phyloP scores from a whole-genome alignment of 1,140 invertebrate genomes.

The Sycobia sp. region DNA sequence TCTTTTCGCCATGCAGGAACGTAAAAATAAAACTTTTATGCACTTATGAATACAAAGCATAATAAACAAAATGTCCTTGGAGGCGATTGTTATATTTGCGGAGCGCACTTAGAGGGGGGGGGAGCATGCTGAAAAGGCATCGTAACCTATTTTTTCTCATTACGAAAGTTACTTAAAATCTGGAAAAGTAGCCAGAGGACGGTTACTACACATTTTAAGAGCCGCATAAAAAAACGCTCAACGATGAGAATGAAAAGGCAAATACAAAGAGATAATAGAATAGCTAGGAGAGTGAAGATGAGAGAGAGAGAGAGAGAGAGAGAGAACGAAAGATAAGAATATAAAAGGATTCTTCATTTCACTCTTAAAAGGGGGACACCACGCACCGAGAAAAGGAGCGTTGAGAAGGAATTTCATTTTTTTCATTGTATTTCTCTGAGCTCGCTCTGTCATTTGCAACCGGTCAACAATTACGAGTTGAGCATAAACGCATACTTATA shows the following conservation, averaged over 20 bases:
- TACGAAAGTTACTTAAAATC: conserved; percentile 9
- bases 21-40: too few species aligned
- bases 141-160: conserved; percentile 13
- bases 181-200: background rate
- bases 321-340: conserved; percentile 10
- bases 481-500: conserved; percentile 8
- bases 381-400: conserved; percentile 11
- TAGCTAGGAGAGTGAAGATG: too few species aligned
- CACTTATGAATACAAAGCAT: too few species aligned
- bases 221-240: background rate
- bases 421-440: background rate
- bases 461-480: conserved; percentile 12
- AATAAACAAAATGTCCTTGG: too few species aligned
- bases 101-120: too few species aligned
- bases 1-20: too few species aligned
- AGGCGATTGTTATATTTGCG: too few species aligned
- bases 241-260: conserved; percentile 22
- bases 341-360: conserved; percentile 7
- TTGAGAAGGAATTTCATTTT: conserved; percentile 16
- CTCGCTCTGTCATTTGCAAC: conserved; percentile 13
- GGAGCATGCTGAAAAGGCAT: too few species aligned
- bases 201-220: conserved; percentile 5
- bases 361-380: background rate
- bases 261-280: conserved; percentile 2
- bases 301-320: too few species aligned